Evolutionary conservation across 2,113 vertebrate genomes (phyloP).

Genomic region (Stercorarius parasiticus): DNA sequence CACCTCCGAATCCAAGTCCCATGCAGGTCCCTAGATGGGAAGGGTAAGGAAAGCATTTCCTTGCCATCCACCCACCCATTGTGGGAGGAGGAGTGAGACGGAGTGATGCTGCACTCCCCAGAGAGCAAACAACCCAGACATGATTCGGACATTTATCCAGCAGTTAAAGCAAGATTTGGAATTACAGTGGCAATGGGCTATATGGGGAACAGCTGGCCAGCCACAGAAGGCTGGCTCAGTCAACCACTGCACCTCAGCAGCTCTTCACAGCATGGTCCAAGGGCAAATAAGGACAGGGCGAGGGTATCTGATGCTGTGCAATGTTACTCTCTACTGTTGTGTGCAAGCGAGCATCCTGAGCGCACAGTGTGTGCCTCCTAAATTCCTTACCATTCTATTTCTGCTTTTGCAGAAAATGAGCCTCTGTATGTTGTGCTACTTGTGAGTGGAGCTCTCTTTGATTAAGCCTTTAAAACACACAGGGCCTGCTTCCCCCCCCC

Average conservation of each 20-base stretch:
- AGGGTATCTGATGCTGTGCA: neutral
- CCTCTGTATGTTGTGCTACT: neutral
- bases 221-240: neutral
- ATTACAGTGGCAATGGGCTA: neutral
- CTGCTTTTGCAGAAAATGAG: neutral
- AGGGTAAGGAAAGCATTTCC: neutral
- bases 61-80: accelerated
- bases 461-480: neutral
- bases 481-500: neutral
- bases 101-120: neutral
- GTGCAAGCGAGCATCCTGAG: neutral
- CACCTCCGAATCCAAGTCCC: neutral
- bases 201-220: neutral
- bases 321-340: neutral
- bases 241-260: neutral
- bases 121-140: accelerated
- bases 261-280: neutral
- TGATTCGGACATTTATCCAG: neutral
- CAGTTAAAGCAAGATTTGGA: neutral
- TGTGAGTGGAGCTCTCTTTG: neutral
- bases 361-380: neutral
- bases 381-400: neutral
- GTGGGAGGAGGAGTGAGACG: neutral
- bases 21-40: neutral
- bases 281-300: neutral